Base-by-base conservation (phyloP, 1,140 invertebrate genomes). In the Lucilia sericata region DNA sequence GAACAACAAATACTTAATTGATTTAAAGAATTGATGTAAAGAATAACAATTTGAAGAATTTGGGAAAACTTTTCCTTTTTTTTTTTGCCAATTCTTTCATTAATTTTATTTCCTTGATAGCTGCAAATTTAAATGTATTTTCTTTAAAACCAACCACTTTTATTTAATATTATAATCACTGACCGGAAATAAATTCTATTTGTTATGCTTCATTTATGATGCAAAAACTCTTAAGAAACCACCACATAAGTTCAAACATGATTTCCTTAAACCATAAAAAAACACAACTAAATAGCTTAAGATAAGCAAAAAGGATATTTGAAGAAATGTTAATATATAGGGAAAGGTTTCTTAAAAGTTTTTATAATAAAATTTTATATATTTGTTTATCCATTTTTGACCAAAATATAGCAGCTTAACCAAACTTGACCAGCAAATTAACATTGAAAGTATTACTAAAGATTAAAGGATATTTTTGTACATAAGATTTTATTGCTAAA, bases 321-420 rank as follows among this genome's bases (percentile, higher is more conserved):
- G 49, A 30, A 30, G 25, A 2, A 30, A 30, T 2, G 25, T 30
- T 3, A 30, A 30, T 30, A 30, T 30, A 49, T 49, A 49, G 49
- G 3, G 5, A 49, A 49, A 49, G 49, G 49, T 9, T 49, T 49
- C 9, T 14, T 14, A 55, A 14, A 55, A 55, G 12, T 55, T n/a
- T 55, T n/a, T 55, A 55, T n/a, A 55, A 55, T 55, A 55, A 55
- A 55, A 55, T 55, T 55, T 55, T 55, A 55, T 55, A 55, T 55
- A 7, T 42, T 55, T 55, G 51, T 55, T 55, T 55, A 55, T 12
- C 51, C 51, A 17, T n/a, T 55, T 42, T 42, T 30, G 25, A 30
- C 49, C 49, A 30, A 14, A n/a, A n/a, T n/a, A n/a, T 5, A 14
- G 17, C 7, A 55, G 51, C 51, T 55, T 55, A 55, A 55, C 51